Base-by-base conservation (phyloP, 2,797 vertebrate species). In the Vireo griseus region DNA sequence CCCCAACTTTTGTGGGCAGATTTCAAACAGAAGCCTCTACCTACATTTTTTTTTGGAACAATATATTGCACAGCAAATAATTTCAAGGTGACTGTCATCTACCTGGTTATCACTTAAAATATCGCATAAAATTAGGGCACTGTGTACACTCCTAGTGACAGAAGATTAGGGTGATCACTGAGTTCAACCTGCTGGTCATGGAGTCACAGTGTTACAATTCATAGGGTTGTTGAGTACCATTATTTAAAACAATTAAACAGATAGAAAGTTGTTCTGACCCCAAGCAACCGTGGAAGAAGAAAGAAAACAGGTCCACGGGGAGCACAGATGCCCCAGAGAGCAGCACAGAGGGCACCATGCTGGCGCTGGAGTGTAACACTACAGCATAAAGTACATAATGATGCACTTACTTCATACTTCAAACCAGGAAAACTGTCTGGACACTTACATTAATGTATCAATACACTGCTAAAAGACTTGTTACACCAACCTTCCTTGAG, bases 341-440 rank as follows among this genome's bases (percentile, higher is more conserved):
- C 25, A 55, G 12, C 3, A 2, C 63, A 59, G 54, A 48, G n/a
- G 33, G 15, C 18, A 33, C 10, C 1, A 1, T 3, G 52, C 57
- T 44, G 10, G 19, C 4, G 37, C 61, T 51, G 11, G 37, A 59
- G 42, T 6, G 21, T 24, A 50, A 80, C 14, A 16, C 33, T 9
- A 8, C 35, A n/a, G 47, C 42, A 47, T 12, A 2, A 72, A 57
- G 37, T 5, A 33, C 21, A 37, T 42, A 80, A 79, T 1, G 6
- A 76, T 14, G 50, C 40, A 6, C 9, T 68, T 54, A 59, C 5
- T 45, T 47, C 52, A 42, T 10, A 48, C 39, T 45, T 66, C 50
- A 54, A 85, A 12, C 26, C 37, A 54, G 75, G 54, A 75, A 54
- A 80, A 37, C 51, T 20, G 17, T 18, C n/a, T 31, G 6, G 37